Conservation (phyloP, 2,113 vertebrate genomes). For the Cynoglossus semilaevis region DNA sequence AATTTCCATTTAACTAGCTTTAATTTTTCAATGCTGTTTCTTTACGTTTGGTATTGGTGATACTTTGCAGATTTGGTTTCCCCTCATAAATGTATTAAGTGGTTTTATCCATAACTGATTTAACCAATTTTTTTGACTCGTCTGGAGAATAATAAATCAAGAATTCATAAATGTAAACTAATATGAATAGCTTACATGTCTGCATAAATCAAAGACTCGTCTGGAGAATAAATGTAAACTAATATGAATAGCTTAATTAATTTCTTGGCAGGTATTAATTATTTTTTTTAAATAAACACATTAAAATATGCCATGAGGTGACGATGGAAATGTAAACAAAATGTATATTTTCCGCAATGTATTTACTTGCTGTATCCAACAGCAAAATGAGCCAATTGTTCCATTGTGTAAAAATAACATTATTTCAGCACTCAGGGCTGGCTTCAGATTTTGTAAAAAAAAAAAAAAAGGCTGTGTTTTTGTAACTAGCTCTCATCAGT, state of each 20-base stretch:
- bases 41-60: slow-evolving; percentile 48
- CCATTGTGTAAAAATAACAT: slow-evolving; percentile 68
- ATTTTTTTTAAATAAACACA: slow-evolving; percentile 27
- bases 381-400: slow-evolving; percentile 65
- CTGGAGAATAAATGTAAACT: slow-evolving; percentile 71
- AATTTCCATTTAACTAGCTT: no score
- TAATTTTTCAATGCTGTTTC: no score
- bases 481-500: slow-evolving; percentile 73
- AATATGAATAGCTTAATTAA: slow-evolving; percentile 74
- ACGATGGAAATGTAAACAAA: no score
- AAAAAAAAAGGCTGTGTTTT: no score
- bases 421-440: slow-evolving; percentile 56
- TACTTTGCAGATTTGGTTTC: slow-evolving; percentile 55
- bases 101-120: slow-evolving; percentile 69
- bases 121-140: slow-evolving; percentile 73
- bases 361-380: slow-evolving; percentile 66
- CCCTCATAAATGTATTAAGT: slow-evolving; percentile 39
- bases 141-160: no score
- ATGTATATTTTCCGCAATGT: slow-evolving; percentile 60
- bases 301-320: no score
- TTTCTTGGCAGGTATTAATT: slow-evolving; percentile 70
- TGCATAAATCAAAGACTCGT: no score
- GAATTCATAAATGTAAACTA: no score
- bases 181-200: no score
- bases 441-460: slow-evolving; percentile 58